A percentile compares a stretch with the other conserved stretches of the same genome.
These are phyloP conservation scores for Lycodopsis pacificus DNA, from an alignment of 2,797 vertebrate genomes.

Conservation along the genomic window DNA sequence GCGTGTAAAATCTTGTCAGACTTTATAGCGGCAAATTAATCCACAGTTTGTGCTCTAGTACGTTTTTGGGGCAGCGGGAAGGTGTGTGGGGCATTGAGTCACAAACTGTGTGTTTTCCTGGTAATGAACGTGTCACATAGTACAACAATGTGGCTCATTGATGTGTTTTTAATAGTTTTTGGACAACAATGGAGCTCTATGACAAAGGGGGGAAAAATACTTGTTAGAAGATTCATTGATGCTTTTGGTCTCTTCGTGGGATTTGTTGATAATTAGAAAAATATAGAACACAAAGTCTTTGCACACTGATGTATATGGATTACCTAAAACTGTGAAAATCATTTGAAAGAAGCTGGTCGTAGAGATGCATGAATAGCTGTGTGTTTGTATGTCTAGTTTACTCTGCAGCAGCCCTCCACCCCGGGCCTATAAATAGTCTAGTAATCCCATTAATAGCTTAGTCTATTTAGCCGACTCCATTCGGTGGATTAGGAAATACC, in stretches of 20 bases:
- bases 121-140: not conserved
- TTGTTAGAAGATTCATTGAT: not conserved
- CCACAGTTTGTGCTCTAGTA: not conserved
- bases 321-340: not conserved
- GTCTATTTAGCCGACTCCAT: constrained; percentile 49
- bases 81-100: not conserved
- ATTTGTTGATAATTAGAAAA: not conserved
- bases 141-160: not conserved
- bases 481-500: constrained; percentile 64
- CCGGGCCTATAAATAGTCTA: constrained; percentile 68
- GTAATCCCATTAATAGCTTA: constrained; percentile 80
- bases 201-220: not conserved
- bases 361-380: constrained; percentile 16
- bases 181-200: not conserved
- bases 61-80: not conserved
- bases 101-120: not conserved
- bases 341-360: not conserved
- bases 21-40: not conserved
- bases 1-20: not conserved
- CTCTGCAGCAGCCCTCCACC: constrained; percentile 33
- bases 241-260: not conserved
- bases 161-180: not conserved
- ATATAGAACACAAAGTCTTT: not conserved
- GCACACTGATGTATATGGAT: not conserved
- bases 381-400: constrained; percentile 40